These are phyloP conservation scores for Athalia cordata DNA, from an alignment of 2,888 invertebrate species.

Conservation along the genomic window DNA sequence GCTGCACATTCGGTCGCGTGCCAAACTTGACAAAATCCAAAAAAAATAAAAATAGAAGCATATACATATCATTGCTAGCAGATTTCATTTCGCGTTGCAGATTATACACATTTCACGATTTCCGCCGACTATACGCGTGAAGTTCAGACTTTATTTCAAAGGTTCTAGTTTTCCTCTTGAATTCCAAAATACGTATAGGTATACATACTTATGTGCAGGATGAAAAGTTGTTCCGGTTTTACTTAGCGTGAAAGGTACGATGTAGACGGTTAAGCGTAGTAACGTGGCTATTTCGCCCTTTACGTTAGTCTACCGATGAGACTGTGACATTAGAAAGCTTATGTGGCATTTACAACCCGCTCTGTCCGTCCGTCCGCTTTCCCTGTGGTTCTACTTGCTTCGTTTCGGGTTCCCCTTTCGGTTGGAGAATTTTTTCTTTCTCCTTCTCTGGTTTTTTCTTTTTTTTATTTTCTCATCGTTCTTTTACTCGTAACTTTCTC, in stretches of 20 bases:
- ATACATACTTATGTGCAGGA: no score
- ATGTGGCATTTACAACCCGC: constrained; percentile 47
- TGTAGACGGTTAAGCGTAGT: neutral
- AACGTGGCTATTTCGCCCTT: constrained; percentile 30
- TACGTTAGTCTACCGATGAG: constrained; percentile 27
- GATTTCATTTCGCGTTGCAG: neutral
- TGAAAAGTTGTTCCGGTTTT: neutral
- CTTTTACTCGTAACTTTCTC: constrained; percentile 52
- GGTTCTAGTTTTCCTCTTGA: neutral
- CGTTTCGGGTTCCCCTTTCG: constrained; percentile 41
- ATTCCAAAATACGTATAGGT: neutral
- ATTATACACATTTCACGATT: neutral
- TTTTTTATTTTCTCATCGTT: constrained; percentile 46
- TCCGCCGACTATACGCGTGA: neutral
- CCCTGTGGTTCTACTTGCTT: constrained; percentile 39
- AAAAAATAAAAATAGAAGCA: neutral
- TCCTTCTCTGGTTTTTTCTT: neutral
- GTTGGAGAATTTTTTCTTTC: constrained; percentile 3
- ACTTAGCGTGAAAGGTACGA: constrained; percentile 11
- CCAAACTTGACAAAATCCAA: constrained; percentile 62
- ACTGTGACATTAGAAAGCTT: constrained; percentile 46
- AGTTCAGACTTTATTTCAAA: neutral
- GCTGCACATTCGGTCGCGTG: constrained; percentile 67
- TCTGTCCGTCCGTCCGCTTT: constrained; percentile 36
- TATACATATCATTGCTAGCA: neutral